Percentiles rank a stretch among this genome's conserved stretches.
Evolutionary conservation across 2,888 invertebrate genomes (phyloP).

Genomic region (Malthinus seriepunctatus): DNA sequence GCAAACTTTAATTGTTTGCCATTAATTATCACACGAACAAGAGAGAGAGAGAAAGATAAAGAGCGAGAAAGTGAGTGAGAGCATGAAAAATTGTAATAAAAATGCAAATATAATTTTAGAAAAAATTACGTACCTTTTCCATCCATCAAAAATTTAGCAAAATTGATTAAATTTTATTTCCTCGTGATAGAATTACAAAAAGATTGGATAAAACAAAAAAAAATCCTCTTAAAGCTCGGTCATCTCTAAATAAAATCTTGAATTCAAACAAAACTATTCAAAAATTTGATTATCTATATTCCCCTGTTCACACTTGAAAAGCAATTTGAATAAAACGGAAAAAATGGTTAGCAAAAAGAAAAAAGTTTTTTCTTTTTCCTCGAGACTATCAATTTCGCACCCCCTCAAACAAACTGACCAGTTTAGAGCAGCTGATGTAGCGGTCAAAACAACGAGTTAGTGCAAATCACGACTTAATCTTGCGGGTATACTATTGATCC

Average conservation of each 20-base stretch:
- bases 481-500: conserved; percentile 41
- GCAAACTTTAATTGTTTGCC: too few species aligned
- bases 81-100: conserved; percentile 28
- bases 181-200: conserved; percentile 3
- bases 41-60: too few species aligned
- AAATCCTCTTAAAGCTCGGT: conserved; percentile 5
- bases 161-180: conserved; percentile 4
- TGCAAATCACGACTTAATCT: conserved; percentile 46
- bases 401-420: conserved; percentile 36
- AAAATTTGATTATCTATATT: conserved; percentile 34
- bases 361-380: conserved; percentile 10
- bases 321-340: conserved; percentile 35
- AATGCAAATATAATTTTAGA: conserved; percentile 21
- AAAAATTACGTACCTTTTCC: too few species aligned
- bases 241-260: conserved; percentile 22
- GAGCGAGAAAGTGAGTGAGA: too few species aligned
- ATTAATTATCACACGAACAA: too few species aligned
- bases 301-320: conserved; percentile 33
- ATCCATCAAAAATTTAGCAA: not conserved
- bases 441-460: conserved; percentile 44
- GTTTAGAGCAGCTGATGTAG: conserved; percentile 36
- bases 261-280: conserved; percentile 31
- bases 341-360: not conserved
- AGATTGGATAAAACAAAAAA: conserved; percentile 1
- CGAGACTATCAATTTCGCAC: conserved; percentile 41